phyloP scores from a whole-genome alignment of 1,140 invertebrate genomes.

The Zaprionus taronus region DNA sequence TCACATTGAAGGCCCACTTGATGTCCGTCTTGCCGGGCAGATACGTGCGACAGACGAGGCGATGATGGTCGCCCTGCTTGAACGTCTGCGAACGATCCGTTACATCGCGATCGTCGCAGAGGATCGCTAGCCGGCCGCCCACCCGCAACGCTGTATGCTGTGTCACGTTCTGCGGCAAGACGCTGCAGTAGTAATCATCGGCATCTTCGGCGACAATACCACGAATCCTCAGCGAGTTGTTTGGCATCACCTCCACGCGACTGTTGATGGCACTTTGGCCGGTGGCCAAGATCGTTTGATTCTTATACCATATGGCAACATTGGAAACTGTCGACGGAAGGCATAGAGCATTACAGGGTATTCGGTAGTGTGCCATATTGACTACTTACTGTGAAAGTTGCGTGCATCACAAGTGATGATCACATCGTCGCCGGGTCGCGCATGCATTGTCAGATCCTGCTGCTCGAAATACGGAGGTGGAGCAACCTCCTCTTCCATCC shows the following conservation, averaged over 20 bases:
- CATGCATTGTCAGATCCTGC: conserved; percentile 44
- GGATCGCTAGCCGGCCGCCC: conserved; percentile 63
- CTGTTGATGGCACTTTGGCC: conserved; percentile 51
- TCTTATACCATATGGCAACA: conserved; percentile 77
- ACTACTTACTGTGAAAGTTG: conserved; percentile 65
- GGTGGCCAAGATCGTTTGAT: conserved; percentile 51
- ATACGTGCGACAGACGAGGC: conserved; percentile 68
- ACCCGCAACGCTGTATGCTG: conserved; percentile 61
- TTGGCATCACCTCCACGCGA: conserved; percentile 60
- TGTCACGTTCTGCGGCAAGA: conserved; percentile 65
- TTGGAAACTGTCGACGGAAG: conserved; percentile 54
- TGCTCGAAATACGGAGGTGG: conserved; percentile 68
- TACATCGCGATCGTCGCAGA: conserved; percentile 77
- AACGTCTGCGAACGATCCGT: conserved; percentile 76
- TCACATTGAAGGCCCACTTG: conserved; percentile 81
- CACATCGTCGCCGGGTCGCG: conserved; percentile 62
- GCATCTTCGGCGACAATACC: conserved; percentile 60
- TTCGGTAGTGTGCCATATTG: background rate
- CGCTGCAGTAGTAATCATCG: conserved; percentile 72
- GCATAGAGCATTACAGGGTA: background rate
- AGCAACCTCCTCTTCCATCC: background rate
- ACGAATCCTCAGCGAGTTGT: conserved; percentile 69
- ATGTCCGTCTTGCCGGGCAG: conserved; percentile 49
- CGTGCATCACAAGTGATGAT: conserved; percentile 69
- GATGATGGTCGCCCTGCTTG: conserved; percentile 75